Percentiles rank a stretch among this genome's conserved stretches.
Conservation (phyloP, 2,113 vertebrate species). For the Cephalopholis sonnerati region DNA sequence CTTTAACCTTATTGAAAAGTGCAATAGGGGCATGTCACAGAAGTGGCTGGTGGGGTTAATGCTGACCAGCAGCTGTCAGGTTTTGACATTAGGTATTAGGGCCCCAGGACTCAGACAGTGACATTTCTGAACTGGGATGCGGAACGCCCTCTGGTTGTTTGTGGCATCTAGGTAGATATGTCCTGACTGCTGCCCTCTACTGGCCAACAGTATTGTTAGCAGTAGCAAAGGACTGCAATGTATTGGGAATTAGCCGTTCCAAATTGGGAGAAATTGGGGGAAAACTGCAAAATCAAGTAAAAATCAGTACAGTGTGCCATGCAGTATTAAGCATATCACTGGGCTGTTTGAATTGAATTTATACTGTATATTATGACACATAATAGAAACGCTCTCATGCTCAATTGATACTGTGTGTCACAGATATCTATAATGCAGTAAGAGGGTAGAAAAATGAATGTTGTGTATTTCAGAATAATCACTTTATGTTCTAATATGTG, state of each 20-base stretch:
- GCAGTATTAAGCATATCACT: not conserved
- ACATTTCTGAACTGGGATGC: not conserved
- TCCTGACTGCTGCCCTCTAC: conserved; percentile 10
- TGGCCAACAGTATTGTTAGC: not conserved
- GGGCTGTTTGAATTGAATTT: not conserved
- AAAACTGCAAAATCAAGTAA: not conserved
- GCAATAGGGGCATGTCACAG: not conserved
- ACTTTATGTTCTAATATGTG: not conserved
- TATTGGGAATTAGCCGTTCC: not conserved
- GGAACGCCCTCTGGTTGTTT: not conserved
- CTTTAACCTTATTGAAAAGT: not conserved
- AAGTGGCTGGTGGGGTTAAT: not conserved
- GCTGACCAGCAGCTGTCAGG: not conserved
- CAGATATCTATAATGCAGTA: not conserved
- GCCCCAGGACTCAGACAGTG: not conserved
- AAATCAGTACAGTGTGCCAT: not conserved
- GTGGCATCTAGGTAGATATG: not conserved
- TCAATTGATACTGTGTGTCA: not conserved
- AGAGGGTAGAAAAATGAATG: not conserved
- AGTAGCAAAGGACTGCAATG: not conserved
- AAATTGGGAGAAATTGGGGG: not conserved
- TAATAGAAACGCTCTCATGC: not conserved
- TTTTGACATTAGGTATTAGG: not conserved
- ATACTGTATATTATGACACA: not conserved
- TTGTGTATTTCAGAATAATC: not conserved